Conservation (phyloP, 1,140 invertebrate species). For the Stegodyphus mimosarum region DNA sequence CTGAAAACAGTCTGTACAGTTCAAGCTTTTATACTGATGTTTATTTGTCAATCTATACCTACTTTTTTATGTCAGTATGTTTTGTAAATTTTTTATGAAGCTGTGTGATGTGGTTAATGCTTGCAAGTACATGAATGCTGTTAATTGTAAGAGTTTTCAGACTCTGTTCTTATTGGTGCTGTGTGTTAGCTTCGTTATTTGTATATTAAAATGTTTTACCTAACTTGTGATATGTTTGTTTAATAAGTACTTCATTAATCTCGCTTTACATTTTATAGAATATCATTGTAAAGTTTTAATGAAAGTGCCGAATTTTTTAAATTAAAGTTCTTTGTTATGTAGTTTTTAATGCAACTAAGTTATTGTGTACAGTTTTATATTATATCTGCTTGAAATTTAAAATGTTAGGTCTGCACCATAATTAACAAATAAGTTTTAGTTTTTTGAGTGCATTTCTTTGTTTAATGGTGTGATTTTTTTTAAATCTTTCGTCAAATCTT, state of each 20-base stretch:
- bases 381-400: background rate
- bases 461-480: too few relatives aligned
- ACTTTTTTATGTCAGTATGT: slow-evolving; percentile 23
- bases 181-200: slow-evolving; percentile 19
- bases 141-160: background rate
- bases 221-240: slow-evolving; percentile 17
- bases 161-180: slow-evolving; percentile 29
- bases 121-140: slow-evolving; percentile 21
- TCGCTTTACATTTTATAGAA: background rate
- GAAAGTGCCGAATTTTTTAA: background rate
- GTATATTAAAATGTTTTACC: slow-evolving; percentile 13
- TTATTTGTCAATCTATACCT: slow-evolving; percentile 26
- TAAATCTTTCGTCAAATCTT: too few relatives aligned
- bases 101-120: background rate
- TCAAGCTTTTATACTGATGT: slow-evolving; percentile 55
- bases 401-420: background rate
- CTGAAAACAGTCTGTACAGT: slow-evolving; percentile 42
- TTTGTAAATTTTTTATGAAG: slow-evolving; percentile 13
- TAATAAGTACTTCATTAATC: background rate
- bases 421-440: too few relatives aligned
- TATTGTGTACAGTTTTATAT: background rate
- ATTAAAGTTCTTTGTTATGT: background rate
- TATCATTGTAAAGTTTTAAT: background rate
- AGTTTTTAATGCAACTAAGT: background rate
- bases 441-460: too few relatives aligned